Base-by-base conservation (phyloP, 2,888 invertebrate species). In the Dione juno region DNA sequence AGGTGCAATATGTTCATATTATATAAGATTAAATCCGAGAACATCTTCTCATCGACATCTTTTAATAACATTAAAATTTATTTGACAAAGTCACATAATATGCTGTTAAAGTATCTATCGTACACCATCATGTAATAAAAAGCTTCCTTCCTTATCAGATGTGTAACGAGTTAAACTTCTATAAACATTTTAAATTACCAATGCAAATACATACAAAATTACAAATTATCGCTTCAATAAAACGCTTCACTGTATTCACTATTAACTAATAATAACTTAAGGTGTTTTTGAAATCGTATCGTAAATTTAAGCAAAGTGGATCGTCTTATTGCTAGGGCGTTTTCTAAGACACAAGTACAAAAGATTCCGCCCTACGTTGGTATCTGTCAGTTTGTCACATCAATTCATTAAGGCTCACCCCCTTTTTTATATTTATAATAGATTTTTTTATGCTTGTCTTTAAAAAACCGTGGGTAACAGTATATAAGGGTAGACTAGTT, bases 401-500 rank as follows among this genome's bases (percentile, higher is more conserved):
- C 85, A 86, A 84, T 88, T 85, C 81, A 82, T 78, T 77, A 73
- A 66, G 72, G 76, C 77, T 92, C 89, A 90, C 90, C 91, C 90
- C 91, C 89, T 81, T 81, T 75, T 77, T 77, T 69, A 53, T 80
- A 76, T 83, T 67, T 64, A 75, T 78, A 77, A 80, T 81, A 50
- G 79, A 79, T 75, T 77, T 80, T 81, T 83, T 84, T 85, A 84
- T 79, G 78, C 81, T 79, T 82, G 80, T 77, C 76, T 78, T 75
- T 81, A 79, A 86, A 89, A 90, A 89, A 89, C 86, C 89, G 90
- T 91, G 91, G 89, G 89, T 89, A 87, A 80, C 76, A 70, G n/a
- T 28, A 9, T 69, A 73, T 79, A 81, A 74, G 68, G 72, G 69
- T 73, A 70, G 67, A 74, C 78, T 73, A 43, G 21, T 21, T 57